Conservation (phyloP, 1,140 invertebrate genomes). For the Leptopilina boulardi region DNA sequence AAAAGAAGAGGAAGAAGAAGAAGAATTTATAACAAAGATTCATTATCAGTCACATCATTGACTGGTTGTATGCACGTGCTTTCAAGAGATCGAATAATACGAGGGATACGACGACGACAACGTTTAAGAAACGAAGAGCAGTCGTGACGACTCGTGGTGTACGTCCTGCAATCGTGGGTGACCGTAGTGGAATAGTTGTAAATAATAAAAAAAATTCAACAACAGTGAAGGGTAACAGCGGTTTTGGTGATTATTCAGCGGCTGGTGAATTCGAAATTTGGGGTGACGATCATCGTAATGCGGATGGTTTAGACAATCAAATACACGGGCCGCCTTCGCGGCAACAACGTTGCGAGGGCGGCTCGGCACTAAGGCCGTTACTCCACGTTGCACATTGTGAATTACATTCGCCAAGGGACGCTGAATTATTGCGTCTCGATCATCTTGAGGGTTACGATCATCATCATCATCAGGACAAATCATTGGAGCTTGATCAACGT, state of each 20-base stretch:
- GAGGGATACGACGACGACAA: too few species aligned
- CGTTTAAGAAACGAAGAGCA: slow-evolving; percentile 6
- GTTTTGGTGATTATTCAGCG: slow-evolving; percentile 74
- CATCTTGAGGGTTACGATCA: slow-evolving; percentile 67
- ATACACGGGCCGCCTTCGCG: slow-evolving; percentile 68
- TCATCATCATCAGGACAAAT: slow-evolving; percentile 57
- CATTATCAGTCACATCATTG: slow-evolving; percentile 1
- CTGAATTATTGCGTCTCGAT: slow-evolving; percentile 71
- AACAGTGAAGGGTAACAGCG: slow-evolving; percentile 75
- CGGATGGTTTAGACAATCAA: slow-evolving; percentile 70
- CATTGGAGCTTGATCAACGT: slow-evolving; percentile 64
- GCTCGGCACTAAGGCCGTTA: slow-evolving; percentile 71
- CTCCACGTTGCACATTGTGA: slow-evolving; percentile 74
- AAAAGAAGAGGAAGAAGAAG: not conserved
- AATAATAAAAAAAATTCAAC: slow-evolving; percentile 65
- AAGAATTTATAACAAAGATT: not conserved
- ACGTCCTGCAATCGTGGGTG: slow-evolving; percentile 21
- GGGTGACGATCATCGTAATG: slow-evolving; percentile 70
- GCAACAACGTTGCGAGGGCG: slow-evolving; percentile 72
- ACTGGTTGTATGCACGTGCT: slow-evolving; percentile 29
- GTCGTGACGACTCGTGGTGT: slow-evolving; percentile 28
- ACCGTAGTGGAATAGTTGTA: slow-evolving; percentile 30
- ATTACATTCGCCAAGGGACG: slow-evolving; percentile 72
- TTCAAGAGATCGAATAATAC: not conserved
- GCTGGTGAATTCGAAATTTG: slow-evolving; percentile 75